These are phyloP conservation scores for Amblyteles armatorius DNA, from an alignment of 2,888 invertebrate species.

Conservation along the genomic window DNA sequence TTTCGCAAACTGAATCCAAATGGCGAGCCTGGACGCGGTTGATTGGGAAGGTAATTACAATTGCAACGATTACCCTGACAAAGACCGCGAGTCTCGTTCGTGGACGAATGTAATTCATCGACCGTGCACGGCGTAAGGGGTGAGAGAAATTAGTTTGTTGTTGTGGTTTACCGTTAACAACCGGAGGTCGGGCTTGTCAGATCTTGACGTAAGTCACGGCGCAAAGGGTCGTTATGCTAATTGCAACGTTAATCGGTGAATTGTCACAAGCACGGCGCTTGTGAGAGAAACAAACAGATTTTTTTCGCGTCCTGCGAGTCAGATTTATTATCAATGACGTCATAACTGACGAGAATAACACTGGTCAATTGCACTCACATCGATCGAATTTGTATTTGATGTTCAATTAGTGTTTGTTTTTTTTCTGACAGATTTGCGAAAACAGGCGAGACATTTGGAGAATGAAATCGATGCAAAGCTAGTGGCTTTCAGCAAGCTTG, in stretches of 20 bases:
- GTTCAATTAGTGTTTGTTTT: not conserved
- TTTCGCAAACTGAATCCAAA: constrained; percentile 67
- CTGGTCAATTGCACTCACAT: not conserved
- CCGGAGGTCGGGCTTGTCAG: not conserved
- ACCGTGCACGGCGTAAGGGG: not conserved
- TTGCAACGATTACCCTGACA: not conserved
- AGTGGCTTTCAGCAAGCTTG: constrained; percentile 97
- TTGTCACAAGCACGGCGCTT: not conserved
- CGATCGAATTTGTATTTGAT: not conserved
- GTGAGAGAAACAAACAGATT: constrained; percentile 2
- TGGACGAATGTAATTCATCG: not conserved
- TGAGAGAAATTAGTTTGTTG: not conserved
- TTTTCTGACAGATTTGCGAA: constrained; percentile 91
- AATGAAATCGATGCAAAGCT: constrained; percentile 98
- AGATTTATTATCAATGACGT: constrained; percentile 14
- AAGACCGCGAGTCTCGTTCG: not conserved
- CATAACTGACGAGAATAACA: not conserved
- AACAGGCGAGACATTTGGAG: constrained; percentile 96
- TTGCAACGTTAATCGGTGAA: not conserved
- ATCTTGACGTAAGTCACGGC: constrained; percentile 22
- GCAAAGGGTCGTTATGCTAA: not conserved
- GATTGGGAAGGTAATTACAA: constrained; percentile 80
- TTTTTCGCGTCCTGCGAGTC: not conserved
- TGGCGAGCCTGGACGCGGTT: constrained; percentile 76
- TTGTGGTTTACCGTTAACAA: constrained; percentile 20